Evolutionary conservation across 2,888 invertebrate genomes (phyloP), one percentile per base, ranked within the genome.

Genomic region (Polietes domitor): DNA sequence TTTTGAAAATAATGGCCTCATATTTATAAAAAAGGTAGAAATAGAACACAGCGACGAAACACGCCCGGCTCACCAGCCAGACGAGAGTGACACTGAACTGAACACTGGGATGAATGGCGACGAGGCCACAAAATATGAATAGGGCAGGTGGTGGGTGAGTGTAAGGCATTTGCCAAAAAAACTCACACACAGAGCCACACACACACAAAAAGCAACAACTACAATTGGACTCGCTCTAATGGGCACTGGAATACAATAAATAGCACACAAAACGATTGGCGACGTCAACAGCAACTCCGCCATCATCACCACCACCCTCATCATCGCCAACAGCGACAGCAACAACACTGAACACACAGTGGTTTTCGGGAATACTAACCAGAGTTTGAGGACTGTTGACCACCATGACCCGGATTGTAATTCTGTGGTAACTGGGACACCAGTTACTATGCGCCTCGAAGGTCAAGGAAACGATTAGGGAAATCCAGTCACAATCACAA

Each of bases 1-100:
- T 82, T 83, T 77, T 82, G 63, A 73, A 73, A 78, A 83, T 83
- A 80, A 80, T 80, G 83, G 80, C 37, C 83, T 77, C 65, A 74
- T 74, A 71, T 77, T 83, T 83, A 76, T 55, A 41, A 61, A 71
- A n/a, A 65, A 82, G 41, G 71, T 65, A 75, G 28, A 70, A 53
- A 26, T 58, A 78, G 12, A 68, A 58, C 17, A 32, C 26, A 28
- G 28, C 28, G 63, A 2, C 9, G 19, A 61, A 61, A 32, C 24
- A n/a, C 19, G 32, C 32, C 37, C 63, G 2, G 6, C 32, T 21
- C 17, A 7, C 37, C 10, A n/a, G n/a, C 37, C 15, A 19, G 6
- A 28, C 21, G 63, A 17, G 24, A 58, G 17, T 26, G 63, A 32
- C 28, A 63, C 28, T 21, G 63, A 32, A 32, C 5, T 5, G 32